Evolutionary conservation across 2,797 vertebrate species (phyloP).

Genomic region (Myiothlypis chrysogaster): DNA sequence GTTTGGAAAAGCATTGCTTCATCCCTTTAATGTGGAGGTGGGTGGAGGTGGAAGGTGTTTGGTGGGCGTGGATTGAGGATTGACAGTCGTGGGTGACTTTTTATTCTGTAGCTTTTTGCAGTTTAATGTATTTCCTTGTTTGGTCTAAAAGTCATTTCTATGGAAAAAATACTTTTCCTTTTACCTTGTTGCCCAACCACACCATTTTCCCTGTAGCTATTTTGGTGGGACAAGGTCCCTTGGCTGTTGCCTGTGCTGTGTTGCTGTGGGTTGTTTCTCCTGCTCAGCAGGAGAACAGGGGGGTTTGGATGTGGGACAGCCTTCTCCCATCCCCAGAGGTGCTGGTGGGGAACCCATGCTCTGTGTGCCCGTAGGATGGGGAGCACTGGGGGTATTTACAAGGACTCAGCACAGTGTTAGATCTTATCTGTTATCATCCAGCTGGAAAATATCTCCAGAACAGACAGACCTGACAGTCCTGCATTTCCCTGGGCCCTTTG

Average conservation of each 20-base stretch:
- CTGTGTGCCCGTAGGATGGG: not conserved
- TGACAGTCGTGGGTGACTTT: not conserved
- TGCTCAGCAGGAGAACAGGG: not conserved
- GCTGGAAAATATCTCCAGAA: not conserved
- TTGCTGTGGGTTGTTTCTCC: not conserved
- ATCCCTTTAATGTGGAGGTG: not conserved
- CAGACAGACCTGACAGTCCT: not conserved
- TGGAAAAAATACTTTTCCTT: not conserved
- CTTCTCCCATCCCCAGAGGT: not conserved
- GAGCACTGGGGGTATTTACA: not conserved
- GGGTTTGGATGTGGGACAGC: not conserved
- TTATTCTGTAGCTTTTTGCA: not conserved
- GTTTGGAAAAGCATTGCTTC: not conserved
- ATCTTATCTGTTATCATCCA: not conserved
- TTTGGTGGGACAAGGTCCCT: not conserved
- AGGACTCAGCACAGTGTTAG: not conserved
- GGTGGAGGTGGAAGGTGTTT: not conserved
- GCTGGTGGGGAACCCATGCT: not conserved
- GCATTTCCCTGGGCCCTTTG: not conserved
- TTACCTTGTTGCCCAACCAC: not conserved
- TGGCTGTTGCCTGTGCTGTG: not conserved
- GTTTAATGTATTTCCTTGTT: not conserved
- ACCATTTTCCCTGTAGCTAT: rapidly evolving
- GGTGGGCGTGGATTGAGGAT: not conserved
- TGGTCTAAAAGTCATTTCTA: not conserved